Evolutionary conservation across 2,113 vertebrate genomes (phyloP).

Genomic region (Pholis gunnellus): DNA sequence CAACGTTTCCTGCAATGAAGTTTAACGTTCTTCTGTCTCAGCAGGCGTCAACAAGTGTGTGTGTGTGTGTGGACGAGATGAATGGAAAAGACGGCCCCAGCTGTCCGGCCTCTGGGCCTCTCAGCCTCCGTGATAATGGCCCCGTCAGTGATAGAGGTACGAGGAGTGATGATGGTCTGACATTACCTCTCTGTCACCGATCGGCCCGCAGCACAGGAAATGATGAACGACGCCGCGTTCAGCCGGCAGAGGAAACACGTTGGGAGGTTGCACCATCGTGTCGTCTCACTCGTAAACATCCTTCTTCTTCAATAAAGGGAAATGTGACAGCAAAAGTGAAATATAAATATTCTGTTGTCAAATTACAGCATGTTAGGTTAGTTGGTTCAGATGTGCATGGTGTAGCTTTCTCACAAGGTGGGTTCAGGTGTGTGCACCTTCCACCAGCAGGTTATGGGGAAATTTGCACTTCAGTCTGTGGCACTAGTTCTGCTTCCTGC

Average conservation of each 20-base stretch:
- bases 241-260: slow-evolving; percentile 36
- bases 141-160: too few species aligned
- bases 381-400: too few species aligned
- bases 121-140: not conserved
- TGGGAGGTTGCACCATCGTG: slow-evolving; percentile 4
- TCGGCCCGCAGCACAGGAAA: not conserved
- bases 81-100: not conserved
- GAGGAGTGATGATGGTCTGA: too few species aligned
- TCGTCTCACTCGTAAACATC: not conserved
- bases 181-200: too few species aligned
- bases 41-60: slow-evolving; percentile 14
- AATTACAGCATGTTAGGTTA: not conserved
- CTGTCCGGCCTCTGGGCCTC: not conserved
- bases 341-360: too few species aligned
- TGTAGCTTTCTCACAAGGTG: not conserved
- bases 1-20: not conserved
- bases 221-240: slow-evolving; percentile 37
- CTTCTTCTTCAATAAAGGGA: too few species aligned
- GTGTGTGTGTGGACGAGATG: not conserved
- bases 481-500: not conserved
- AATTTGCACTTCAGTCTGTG: not conserved
- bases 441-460: not conserved
- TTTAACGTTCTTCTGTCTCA: not conserved
- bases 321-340: too few species aligned
- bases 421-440: not conserved